phyloP scores from a whole-genome alignment of 2,888 invertebrate species.

The Orthosia gothica region DNA sequence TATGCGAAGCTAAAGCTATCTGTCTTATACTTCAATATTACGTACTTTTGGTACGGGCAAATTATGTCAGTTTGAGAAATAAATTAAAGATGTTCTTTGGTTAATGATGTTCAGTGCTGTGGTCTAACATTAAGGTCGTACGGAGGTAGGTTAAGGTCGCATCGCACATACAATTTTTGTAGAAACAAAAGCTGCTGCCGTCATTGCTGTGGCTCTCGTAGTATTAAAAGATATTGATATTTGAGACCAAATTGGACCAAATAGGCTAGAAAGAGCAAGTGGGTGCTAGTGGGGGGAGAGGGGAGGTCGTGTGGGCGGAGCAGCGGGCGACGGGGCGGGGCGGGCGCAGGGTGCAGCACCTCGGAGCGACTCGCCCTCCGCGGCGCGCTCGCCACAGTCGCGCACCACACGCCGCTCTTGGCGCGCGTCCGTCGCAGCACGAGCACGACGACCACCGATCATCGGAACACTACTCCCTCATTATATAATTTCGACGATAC shows the following conservation, averaged over 20 bases:
- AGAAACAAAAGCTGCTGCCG: neutral
- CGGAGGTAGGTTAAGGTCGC: neutral
- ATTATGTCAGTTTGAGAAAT: too few relatives aligned
- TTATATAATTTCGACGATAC: conserved; percentile 51
- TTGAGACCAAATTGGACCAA: conserved; percentile 21
- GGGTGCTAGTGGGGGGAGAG: conserved; percentile 78
- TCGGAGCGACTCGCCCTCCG: conserved; percentile 85
- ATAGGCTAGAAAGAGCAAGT: conserved; percentile 71
- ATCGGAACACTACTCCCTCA: conserved; percentile 51
- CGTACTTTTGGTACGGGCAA: neutral
- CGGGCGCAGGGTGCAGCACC: conserved; percentile 87
- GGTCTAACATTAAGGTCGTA: neutral
- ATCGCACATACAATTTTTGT: neutral
- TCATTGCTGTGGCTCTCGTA: neutral
- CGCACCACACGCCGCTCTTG: conserved; percentile 81
- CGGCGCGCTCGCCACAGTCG: conserved; percentile 83
- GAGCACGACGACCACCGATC: conserved; percentile 49
- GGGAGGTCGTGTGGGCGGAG: conserved; percentile 82
- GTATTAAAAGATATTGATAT: conserved; percentile 1
- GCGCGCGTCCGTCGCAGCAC: conserved; percentile 80
- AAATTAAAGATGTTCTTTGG: neutral
- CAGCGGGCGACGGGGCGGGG: conserved; percentile 75
- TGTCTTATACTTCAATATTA: conserved; percentile 13
- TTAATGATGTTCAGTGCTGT: neutral
- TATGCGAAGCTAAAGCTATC: conserved; percentile 10